Conservation (phyloP, 2,888 invertebrate species). For the Agrotis clavis region DNA sequence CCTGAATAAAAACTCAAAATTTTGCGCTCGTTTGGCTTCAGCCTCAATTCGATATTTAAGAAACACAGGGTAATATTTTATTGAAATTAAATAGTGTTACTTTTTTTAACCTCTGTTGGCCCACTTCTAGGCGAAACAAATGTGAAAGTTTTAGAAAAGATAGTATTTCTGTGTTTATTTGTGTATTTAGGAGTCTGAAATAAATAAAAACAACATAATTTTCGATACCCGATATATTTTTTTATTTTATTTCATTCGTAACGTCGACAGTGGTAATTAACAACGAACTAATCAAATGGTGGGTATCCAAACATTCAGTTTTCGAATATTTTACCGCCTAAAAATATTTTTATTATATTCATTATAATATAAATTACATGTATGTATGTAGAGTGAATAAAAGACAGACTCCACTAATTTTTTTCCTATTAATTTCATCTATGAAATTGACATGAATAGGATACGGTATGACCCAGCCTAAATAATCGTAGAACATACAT, state of each 20-base stretch:
- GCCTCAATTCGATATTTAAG: too few relatives aligned
- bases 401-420: constrained; percentile 68
- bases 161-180: background rate
- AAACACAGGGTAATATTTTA: too few relatives aligned
- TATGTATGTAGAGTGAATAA: constrained; percentile 87
- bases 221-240: constrained; percentile 82
- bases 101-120: too few relatives aligned
- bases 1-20: too few relatives aligned
- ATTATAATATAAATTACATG: constrained; percentile 75
- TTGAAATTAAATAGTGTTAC: too few relatives aligned
- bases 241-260: constrained; percentile 81
- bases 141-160: background rate
- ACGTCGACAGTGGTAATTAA: constrained; percentile 82
- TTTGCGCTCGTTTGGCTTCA: too few relatives aligned
- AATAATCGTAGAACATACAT: constrained; percentile 61
- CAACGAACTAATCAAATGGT: constrained; percentile 83
- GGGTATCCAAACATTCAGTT: constrained; percentile 83
- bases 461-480: constrained; percentile 79
- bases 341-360: constrained; percentile 72
- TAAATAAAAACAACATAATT: constrained; percentile 57
- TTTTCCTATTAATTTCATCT: constrained; percentile 70
- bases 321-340: constrained; percentile 77
- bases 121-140: too few relatives aligned
- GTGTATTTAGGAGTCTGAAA: constrained; percentile 33
- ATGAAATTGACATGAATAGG: constrained; percentile 68